Base-by-base conservation (phyloP, 2,797 vertebrate genomes). In the Poecilia wingei region DNA sequence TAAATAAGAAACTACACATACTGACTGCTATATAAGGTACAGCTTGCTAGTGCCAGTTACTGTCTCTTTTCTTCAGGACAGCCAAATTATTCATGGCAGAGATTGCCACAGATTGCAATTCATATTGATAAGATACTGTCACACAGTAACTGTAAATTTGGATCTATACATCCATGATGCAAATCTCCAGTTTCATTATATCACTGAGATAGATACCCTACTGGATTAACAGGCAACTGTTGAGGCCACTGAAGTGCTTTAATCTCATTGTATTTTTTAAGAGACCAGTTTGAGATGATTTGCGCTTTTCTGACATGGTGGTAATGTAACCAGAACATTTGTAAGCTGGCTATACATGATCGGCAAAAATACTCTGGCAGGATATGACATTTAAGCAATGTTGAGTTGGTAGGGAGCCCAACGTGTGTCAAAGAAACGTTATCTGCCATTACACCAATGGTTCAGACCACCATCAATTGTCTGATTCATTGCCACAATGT, bases 1-100 rank as follows among this genome's bases (percentile, higher is more conserved):
- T 81, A 85, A 88, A 87, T 39, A 78, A 86, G 79, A 75, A 86
- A 84, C 85, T 81, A 78, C 68, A n/a, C 68, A 16, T 45, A 25
- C 68, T 13, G 22, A 25, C 39, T 25, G 4, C 10, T 43, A 43
- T 69, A 28, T 16, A 25, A n/a, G 36, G 20, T 13, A 41, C 20
- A 68, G 25, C 12, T 70, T 70, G 68, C 41, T 45, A 16, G 13
- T 45, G n/a, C 66, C 41, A 70, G 10, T 70, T 45, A 20, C 5
- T 45, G 12, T n/a, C 20, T 16, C 43, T 45, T 46, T 45, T 71
- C 5, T 46, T 71, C 5, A 71, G 68, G 43, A 18, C 2, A 28
- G 13, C 68, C 25, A 46, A 70, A 14, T 70, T 70, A 13, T 43
- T 45, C 39, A 3, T 14, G 2, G 68, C 61, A 66, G 18, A 66